Evolutionary conservation across 2,888 invertebrate genomes (phyloP), one percentile per base, ranked within the genome.

Genomic region (Ormyrus labotus): DNA sequence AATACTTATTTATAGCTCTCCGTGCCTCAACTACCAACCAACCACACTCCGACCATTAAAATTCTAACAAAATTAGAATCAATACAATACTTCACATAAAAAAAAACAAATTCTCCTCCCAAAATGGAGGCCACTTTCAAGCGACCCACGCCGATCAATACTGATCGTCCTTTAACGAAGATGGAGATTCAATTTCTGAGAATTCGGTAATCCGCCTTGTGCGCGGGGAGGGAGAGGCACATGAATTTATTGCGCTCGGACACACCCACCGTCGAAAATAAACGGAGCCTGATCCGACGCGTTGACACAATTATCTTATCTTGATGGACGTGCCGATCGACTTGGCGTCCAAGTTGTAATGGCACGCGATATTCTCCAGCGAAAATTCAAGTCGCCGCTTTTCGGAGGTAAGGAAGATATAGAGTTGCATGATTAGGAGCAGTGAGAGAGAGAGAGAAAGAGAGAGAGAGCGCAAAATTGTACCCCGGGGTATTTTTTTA

Each of bases 221-320:
- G 51, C 50, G 55, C 34, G 19, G 11, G 58, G 48, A 19, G 63
- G 61, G 72, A 13, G 55, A 68, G 71, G 69, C 68, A 57, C 69
- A 63, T 55, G 55, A 73, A 73, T 78, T 78, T 78, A 73, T 78
- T 50, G 57, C 73, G 11, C 8, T 10, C 72, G 57, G 77, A 58
- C 81, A 78, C 81, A 78, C 81, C 81, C 77, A 73, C 45, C n/a
- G 48, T 19, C 55, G 67, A 71, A 70, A 81, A 81, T 77, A 77
- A 80, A 78, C 63, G 70, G 70, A 78, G 75, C 48, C 72, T 72
- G 53, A 72, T 72, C 65, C 64, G 50, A 11, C n/a, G 47, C 65
- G 67, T 61, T 78, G 72, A 72, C 78, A 72, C 13, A 67, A 11
- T 71, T 70, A 65, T 72, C 72, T 71, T 72, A 67, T 72, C 67